Conservation (phyloP, 2,888 invertebrate species). For the Entomobrya proxima region DNA sequence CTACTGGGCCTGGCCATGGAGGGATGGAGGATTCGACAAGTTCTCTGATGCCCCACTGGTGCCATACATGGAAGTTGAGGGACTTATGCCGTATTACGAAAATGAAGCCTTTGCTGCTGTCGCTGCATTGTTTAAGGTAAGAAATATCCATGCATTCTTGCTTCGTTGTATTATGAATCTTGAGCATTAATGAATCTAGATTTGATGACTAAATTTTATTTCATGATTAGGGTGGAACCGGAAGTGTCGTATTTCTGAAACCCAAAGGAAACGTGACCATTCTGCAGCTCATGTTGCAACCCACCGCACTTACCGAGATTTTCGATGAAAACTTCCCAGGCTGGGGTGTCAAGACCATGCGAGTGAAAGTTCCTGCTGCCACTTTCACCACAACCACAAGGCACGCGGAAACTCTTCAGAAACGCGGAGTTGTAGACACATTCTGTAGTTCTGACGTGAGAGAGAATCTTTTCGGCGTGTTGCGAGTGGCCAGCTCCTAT, state of each 20-base stretch:
- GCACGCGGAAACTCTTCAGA: conserved; percentile 69
- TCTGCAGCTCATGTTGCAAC: conserved; percentile 70
- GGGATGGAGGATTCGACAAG: conserved; percentile 56
- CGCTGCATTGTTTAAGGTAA: conserved; percentile 70
- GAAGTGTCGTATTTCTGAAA: conserved; percentile 70
- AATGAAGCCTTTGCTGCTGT: conserved; percentile 71
- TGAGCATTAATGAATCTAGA: too few relatives aligned
- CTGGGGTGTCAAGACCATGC: conserved; percentile 71
- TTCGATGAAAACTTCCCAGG: conserved; percentile 72
- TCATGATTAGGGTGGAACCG: conserved; percentile 66
- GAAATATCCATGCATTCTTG: too few relatives aligned
- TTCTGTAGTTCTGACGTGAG: conserved; percentile 69
- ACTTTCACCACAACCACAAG: conserved; percentile 69
- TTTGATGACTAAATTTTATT: neutral
- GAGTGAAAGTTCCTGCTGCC: conserved; percentile 65
- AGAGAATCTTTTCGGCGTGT: conserved; percentile 58
- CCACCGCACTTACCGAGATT: conserved; percentile 70
- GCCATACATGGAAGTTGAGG: conserved; percentile 70
- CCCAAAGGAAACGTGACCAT: conserved; percentile 71
- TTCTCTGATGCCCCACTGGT: conserved; percentile 68
- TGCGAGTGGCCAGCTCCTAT: conserved; percentile 56
- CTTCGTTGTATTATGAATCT: too few relatives aligned
- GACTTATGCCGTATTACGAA: conserved; percentile 71
- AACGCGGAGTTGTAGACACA: conserved; percentile 67
- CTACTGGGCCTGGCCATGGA: conserved; percentile 71